These are phyloP conservation scores for Cyrtonyx montezumae DNA, from an alignment of 2,113 vertebrate species.

Conservation along the genomic window DNA sequence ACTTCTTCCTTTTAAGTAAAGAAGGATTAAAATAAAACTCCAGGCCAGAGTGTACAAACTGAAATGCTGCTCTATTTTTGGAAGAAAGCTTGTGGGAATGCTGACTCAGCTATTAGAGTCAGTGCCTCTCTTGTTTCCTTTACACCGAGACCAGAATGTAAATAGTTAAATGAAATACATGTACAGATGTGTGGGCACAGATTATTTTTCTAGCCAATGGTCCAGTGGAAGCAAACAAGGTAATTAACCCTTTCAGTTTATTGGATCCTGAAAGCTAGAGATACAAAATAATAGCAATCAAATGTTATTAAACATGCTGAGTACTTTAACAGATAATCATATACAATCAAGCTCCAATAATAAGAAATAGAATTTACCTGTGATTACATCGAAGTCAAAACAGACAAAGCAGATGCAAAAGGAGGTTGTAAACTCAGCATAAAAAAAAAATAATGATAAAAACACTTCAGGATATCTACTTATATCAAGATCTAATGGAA, in stretches of 20 bases:
- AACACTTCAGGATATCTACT: not conserved
- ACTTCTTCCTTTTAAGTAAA: constrained; percentile 66
- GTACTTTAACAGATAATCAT: constrained; percentile 33
- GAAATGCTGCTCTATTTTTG: constrained; percentile 75
- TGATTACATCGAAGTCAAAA: constrained; percentile 37
- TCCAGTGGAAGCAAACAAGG: not conserved
- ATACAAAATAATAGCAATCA: constrained; percentile 30
- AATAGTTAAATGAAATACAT: not conserved
- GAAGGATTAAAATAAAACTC: constrained; percentile 53
- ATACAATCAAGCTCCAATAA: constrained; percentile 40
- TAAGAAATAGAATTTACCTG: constrained; percentile 41
- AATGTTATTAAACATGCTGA: constrained; percentile 52
- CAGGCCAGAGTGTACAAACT: constrained; percentile 58
- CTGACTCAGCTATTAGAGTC: constrained; percentile 64
- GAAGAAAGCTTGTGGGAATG: constrained; percentile 68
- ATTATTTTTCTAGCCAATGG: not conserved
- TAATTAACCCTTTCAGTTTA: constrained; percentile 31
- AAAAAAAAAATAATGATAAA: not conserved
- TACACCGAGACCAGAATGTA: constrained; percentile 35
- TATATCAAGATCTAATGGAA: not conserved
- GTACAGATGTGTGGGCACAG: not conserved
- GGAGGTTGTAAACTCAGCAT: not conserved
- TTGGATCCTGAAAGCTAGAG: not conserved
- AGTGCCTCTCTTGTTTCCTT: not conserved
- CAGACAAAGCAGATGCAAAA: constrained; percentile 19